Percentiles rank a stretch among this genome's conserved stretches.
Conservation (phyloP, 2,113 vertebrate species). For the Paracanthobrama guichenoti region DNA sequence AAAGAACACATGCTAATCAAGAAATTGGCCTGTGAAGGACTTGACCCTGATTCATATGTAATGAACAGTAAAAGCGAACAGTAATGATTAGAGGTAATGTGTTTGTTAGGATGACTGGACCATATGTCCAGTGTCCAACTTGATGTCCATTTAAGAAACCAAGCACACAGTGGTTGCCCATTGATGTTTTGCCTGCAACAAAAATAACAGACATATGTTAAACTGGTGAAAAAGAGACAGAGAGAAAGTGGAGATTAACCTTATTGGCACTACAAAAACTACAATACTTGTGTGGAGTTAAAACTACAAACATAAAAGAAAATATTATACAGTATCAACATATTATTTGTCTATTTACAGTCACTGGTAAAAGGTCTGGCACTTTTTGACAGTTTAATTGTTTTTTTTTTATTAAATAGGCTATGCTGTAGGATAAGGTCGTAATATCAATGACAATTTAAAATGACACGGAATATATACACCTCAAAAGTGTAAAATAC, state of each 20-base stretch:
- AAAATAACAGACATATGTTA: background rate
- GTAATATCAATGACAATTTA: background rate
- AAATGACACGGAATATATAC: background rate
- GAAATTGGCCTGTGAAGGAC: background rate
- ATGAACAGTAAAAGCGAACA: background rate
- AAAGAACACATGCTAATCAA: background rate
- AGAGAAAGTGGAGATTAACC: background rate
- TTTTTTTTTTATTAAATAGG: background rate
- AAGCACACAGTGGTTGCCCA: background rate
- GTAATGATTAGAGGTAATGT: background rate
- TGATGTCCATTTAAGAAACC: background rate
- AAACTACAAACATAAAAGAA: background rate
- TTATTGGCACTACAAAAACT: background rate
- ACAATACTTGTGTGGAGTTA: background rate
- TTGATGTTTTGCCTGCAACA: background rate
- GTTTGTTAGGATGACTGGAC: too few relatives aligned
- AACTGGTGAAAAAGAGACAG: background rate
- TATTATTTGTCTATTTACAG: background rate
- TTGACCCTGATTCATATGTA: background rate
- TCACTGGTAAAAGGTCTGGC: background rate
- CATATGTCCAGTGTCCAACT: background rate
- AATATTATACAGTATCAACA: background rate
- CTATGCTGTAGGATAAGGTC: background rate
- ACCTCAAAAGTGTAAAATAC: background rate
- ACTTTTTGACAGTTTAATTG: background rate